Evolutionary conservation across 2,888 invertebrate species (phyloP).

Genomic region (Agrotis segetum): DNA sequence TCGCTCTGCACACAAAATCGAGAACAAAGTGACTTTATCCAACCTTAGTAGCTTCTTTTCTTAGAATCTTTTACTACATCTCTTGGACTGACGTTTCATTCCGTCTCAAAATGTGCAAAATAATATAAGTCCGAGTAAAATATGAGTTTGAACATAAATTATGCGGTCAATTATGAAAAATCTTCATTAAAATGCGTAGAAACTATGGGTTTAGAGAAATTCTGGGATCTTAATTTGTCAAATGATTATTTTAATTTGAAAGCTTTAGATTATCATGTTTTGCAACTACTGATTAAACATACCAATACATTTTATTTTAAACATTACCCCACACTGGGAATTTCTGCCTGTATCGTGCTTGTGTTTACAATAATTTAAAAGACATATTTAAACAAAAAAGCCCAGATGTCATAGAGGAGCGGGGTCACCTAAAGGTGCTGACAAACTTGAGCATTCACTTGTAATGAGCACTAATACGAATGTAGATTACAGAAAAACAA

Average conservation of each 20-base stretch:
- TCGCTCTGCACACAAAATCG: background rate
- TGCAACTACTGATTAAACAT: too few relatives aligned
- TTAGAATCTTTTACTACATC: constrained; percentile 57
- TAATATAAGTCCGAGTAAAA: constrained; percentile 56
- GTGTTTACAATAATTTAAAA: too few relatives aligned
- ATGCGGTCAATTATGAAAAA: constrained; percentile 44
- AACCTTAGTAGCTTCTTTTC: constrained; percentile 37
- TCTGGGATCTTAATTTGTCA: constrained; percentile 5
- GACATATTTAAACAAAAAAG: too few relatives aligned
- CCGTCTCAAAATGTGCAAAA: constrained; percentile 42
- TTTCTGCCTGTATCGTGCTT: too few relatives aligned
- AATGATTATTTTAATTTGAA: background rate
- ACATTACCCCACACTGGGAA: too few relatives aligned
- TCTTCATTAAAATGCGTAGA: constrained; percentile 30
- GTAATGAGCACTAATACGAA: too few relatives aligned
- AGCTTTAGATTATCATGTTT: too few relatives aligned
- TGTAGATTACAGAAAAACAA: too few relatives aligned
- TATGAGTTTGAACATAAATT: constrained; percentile 51
- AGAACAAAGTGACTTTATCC: background rate
- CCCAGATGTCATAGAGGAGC: too few relatives aligned
- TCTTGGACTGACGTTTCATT: constrained; percentile 58
- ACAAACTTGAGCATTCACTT: too few relatives aligned
- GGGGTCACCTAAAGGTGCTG: too few relatives aligned
- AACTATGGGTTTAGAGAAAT: background rate
- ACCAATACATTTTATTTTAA: too few relatives aligned